These are phyloP conservation scores for Neotragus moschatus DNA, from an alignment of 2,113 vertebrate genomes.

Conservation along the genomic window DNA sequence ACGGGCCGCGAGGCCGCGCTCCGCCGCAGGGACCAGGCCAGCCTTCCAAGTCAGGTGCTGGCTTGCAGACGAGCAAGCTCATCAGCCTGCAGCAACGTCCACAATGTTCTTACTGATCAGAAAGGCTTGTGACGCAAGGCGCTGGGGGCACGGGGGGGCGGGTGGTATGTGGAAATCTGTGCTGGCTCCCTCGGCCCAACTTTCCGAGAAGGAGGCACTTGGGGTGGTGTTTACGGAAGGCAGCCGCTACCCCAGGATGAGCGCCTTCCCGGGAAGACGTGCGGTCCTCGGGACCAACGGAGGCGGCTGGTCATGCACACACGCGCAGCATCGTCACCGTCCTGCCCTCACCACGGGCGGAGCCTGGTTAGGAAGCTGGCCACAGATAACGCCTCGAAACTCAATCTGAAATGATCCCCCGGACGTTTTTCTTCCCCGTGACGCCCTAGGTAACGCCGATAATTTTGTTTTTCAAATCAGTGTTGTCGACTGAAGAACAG, in stretches of 20 bases:
- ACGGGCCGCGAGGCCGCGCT: slow-evolving; percentile 70
- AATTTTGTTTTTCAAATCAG: not conserved
- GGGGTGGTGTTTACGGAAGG: slow-evolving; percentile 31
- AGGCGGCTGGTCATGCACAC: not conserved
- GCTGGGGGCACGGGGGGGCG: slow-evolving; percentile 46
- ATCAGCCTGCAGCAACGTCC: slow-evolving; percentile 75
- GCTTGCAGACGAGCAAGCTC: slow-evolving; percentile 77
- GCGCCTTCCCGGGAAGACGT: not conserved
- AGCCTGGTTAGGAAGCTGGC: not conserved
- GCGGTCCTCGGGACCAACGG: not conserved
- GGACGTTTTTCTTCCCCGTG: not conserved
- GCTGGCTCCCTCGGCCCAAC: slow-evolving; percentile 66
- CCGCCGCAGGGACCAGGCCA: slow-evolving; percentile 74
- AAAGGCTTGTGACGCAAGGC: slow-evolving; percentile 71
- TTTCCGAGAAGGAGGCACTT: slow-evolving; percentile 45
- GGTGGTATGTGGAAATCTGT: slow-evolving; percentile 18
- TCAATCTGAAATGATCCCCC: not conserved
- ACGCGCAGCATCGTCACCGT: not conserved
- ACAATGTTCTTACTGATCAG: slow-evolving; percentile 80
- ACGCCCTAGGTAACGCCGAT: not conserved
- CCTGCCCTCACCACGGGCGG: not conserved
- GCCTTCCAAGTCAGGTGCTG: slow-evolving; percentile 79
- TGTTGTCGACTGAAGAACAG: not conserved
- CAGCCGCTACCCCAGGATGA: not conserved
- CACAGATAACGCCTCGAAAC: not conserved